Evolutionary conservation across 1,140 invertebrate species (phyloP), one percentile per base, ranked within the genome.

Genomic region (Neodiprion fabricii): DNA sequence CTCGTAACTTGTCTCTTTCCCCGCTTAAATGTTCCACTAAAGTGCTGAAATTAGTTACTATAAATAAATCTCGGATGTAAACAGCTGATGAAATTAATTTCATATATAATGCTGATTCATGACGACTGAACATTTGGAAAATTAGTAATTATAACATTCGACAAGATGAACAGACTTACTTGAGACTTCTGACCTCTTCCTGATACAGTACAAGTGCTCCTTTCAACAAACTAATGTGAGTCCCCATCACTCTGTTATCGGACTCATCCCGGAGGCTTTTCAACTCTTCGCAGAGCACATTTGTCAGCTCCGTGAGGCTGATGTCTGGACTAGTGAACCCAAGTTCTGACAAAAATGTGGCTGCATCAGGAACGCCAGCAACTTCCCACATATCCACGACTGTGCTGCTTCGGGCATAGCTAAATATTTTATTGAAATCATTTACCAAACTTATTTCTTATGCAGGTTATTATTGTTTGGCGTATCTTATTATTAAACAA

Each of bases 1-100:
- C 85, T 68, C 92, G 91, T 17, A 98, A 84, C 85, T 97, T 96
- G 67, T 95, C 92, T 78, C 93, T 91, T 80, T 93, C 95, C 72
- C 89, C 90, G 50, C 88, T 89, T 74, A 94, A 86, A 76, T 95
- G 93, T 74, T 95, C 93, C 76, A 93, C 79, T 21, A 85, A 76
- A 65, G 86, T 85, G 75, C 91, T 93, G 76, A 40, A 40, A 40
- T 40, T 40, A 40, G 28, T 5, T 40, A 40, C 5, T 40, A 40
- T 40, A 40, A 40, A 40, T 40, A 1, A 40, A 40, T 40, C 28
- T 40, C 5, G 28, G 2, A 40, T 5, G 28, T 40, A 40, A 40
- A 5, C 28, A 40, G 28, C 4, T 4, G 28, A 40, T 3, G 1
- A 40, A 40, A 40, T 40, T 40, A 40, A 40, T 40, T 40, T 40